Evolutionary conservation across 2,113 vertebrate genomes (phyloP).

Genomic region (Nematolebias whitei): DNA sequence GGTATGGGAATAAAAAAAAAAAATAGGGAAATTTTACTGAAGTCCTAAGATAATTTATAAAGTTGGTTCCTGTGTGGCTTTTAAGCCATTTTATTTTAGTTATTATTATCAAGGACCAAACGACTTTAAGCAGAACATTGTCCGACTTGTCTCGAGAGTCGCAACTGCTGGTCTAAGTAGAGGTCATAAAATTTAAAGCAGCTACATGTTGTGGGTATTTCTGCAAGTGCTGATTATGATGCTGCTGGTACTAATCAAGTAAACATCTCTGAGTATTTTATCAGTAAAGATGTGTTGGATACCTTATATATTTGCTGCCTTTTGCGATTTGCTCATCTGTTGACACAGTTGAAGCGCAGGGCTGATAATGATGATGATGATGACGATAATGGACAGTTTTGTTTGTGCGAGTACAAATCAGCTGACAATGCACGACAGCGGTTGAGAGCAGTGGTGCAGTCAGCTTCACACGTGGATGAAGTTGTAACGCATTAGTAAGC

Average conservation of each 20-base stretch:
- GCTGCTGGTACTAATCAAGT: not conserved
- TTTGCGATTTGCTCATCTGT: constrained; percentile 1
- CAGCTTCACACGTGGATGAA: constrained; percentile 14
- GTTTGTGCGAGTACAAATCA: constrained; percentile 32
- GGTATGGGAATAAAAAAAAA: constrained; percentile 75
- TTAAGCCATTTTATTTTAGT: not conserved
- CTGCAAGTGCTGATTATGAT: not conserved
- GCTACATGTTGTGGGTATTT: not conserved
- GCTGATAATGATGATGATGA: constrained; percentile 56
- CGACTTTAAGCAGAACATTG: constrained; percentile 8
- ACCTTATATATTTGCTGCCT: too few species aligned
- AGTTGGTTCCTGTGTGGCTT: not conserved
- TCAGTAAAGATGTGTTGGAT: not conserved
- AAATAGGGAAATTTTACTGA: constrained; percentile 1
- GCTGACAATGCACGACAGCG: constrained; percentile 59
- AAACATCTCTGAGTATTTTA: not conserved
- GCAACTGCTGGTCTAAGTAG: not conserved
- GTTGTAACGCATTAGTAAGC: constrained; percentile 47
- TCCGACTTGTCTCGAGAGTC: constrained; percentile 14
- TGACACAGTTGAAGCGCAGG: constrained; percentile 43
- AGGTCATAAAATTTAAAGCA: not conserved
- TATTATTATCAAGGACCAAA: constrained; percentile 20
- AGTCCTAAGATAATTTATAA: constrained; percentile 1
- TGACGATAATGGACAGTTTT: constrained; percentile 37
- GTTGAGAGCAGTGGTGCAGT: constrained; percentile 35